Conservation (phyloP, 2,888 invertebrate genomes). For the Diloba caeruleocephala region DNA sequence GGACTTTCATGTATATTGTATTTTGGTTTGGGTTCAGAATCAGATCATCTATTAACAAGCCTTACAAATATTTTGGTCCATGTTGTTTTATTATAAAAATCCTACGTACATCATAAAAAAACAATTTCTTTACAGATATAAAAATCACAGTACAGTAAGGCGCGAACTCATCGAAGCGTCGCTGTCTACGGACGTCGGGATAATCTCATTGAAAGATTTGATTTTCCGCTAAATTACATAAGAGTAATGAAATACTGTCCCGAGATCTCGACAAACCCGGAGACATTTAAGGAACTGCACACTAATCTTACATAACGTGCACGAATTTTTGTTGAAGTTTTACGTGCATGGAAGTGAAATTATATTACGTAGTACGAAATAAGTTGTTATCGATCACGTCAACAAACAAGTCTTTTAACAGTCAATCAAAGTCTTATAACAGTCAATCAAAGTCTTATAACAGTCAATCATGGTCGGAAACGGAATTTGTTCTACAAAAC, state of each 20-base stretch:
- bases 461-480: too few species aligned
- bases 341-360: slow-evolving; percentile 9
- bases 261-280: slow-evolving; percentile 64
- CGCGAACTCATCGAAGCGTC: slow-evolving; percentile 64
- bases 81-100: too few species aligned
- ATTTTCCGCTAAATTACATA: slow-evolving; percentile 88
- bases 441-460: too few species aligned
- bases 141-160: slow-evolving; percentile 56
- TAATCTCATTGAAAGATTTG: slow-evolving; percentile 87
- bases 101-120: too few species aligned
- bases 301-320: slow-evolving; percentile 44
- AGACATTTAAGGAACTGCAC: slow-evolving; percentile 70
- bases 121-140: slow-evolving; percentile 23
- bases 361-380: neutral
- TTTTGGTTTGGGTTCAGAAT: too few species aligned
- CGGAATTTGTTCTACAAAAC: too few species aligned
- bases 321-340: slow-evolving; percentile 26
- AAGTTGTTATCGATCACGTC: neutral
- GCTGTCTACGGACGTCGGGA: slow-evolving; percentile 72
- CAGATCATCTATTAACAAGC: too few species aligned
- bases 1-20: too few species aligned
- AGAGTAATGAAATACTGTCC: slow-evolving; percentile 86
- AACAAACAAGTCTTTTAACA: too few species aligned
- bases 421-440: too few species aligned
- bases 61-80: too few species aligned